These are phyloP conservation scores for Falco cherrug DNA, from an alignment of 2,797 vertebrate genomes.

Conservation along the genomic window DNA sequence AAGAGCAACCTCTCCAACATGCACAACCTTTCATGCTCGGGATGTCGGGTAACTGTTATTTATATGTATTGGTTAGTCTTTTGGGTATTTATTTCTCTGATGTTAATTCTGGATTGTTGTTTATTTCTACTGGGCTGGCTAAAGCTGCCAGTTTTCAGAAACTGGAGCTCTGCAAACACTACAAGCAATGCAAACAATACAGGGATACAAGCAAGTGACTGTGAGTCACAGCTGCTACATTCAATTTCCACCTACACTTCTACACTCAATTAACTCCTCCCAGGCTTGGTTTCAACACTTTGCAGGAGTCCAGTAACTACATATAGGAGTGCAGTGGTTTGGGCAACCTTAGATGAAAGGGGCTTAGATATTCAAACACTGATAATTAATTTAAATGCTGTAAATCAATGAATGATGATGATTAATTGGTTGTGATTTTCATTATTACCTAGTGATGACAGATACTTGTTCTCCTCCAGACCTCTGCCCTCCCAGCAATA, in stretches of 20 bases:
- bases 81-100: background rate
- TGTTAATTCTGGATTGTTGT: background rate
- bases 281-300: background rate
- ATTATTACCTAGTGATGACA: background rate
- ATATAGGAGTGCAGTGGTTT: background rate
- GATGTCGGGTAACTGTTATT: background rate
- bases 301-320: background rate
- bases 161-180: background rate
- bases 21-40: fast-evolving
- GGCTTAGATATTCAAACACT: background rate
- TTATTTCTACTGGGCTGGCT: conserved; percentile 17
- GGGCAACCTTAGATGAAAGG: background rate
- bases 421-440: background rate
- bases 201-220: background rate
- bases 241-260: background rate
- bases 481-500: background rate
- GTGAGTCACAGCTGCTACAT: background rate
- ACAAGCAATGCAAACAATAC: conserved; percentile 13
- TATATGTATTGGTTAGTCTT: background rate
- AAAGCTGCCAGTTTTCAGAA: conserved; percentile 10
- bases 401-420: background rate
- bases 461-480: background rate
- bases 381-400: background rate
- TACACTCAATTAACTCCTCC: conserved; percentile 34
- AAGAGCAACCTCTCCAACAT: background rate